Evolutionary conservation across 2,888 invertebrate species (phyloP), one percentile per base, ranked within the genome.

Genomic region (Acanthococcus lagerstroemiae): DNA sequence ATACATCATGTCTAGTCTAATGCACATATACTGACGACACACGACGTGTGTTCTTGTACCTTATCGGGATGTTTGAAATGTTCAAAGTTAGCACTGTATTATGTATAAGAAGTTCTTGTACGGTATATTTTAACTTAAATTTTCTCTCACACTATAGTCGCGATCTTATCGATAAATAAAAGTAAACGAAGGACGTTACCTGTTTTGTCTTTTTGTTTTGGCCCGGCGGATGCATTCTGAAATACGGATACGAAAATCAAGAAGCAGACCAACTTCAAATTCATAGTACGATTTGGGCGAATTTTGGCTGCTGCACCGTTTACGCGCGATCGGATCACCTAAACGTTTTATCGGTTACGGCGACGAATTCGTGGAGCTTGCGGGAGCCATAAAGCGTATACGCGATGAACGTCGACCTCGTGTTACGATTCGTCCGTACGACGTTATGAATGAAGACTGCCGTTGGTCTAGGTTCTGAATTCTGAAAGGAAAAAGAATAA

Each of bases 191-290:
- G n/a, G n/a, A n/a, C n/a, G n/a, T 63, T 63, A 63, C 63, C 63
- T 37, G 54, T 63, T 63, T 54, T 63, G 37, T 63, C 63, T 63
- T 63, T 63, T 4, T 27, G 52, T 37, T 63, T 63, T 17, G 54
- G 63, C 24, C 63, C 63, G 7, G 52, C 63, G 50, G 54, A 63
- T 22, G 37, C 63, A 54, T 63, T 30, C 24, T 54, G 52, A 63
- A 30, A 21, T 22, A 63, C 24, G 9, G 17, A 44, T 22, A 54
- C 24, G 19, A 54, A 63, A 54, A 37, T 27, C 21, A 63, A n/a
- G 37, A 37, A 37, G n/a, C 37, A 9, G 12, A n/a, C n/a, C 37
- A 37, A 37, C 37, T 37, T 37, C 37, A 37, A 15, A 37, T 37
- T 37, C 37, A 9, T 37, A 37, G n/a, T 37, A 3, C 37, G 37